Evolutionary conservation across 2,888 invertebrate species (phyloP), one percentile per base, ranked within the genome.

Genomic region (Eupithecia insigniata): DNA sequence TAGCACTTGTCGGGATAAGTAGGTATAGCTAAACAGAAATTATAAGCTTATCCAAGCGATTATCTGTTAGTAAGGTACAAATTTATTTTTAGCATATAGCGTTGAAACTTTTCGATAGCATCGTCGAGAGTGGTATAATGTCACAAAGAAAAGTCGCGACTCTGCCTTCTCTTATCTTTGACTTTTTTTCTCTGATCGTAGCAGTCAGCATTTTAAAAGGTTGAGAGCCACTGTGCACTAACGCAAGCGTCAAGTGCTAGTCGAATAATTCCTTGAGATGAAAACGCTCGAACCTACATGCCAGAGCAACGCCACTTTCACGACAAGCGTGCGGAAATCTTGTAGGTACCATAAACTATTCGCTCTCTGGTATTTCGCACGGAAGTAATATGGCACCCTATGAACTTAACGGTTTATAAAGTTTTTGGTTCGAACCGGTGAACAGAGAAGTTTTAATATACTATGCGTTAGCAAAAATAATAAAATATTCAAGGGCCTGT

Each of bases 251-350:
- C 34, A 64, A 72, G 66, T 62, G 26, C 34, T 30, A 70, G 72
- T 64, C 61, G 62, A 62, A 61, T 43, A 67, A 70, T 51, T 39
- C 10, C 36, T 51, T 39, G 43, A 30, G 66, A 67, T 69, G 51
- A 39, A 72, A 72, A 67, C 39, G 32, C 22, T 61, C 32, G 62
- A 70, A 39, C 65, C 62, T 28, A 30, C 30, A n/a, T n/a, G 61
- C 55, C 55, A 55, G 55, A 55, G 26, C 26, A 22, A 51, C 1
- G 55, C 69, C 28, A 51, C 65, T 73, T 51, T 30, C 46, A 8
- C 65, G 62, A 51, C 66, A 51, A 72, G 58, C 36, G 18, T 64
- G 66, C 46, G 64, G 66, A 71, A 71, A 67, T 69, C 71, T 71
- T 68, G 36, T 36, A 26, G 14, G 34, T 30, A 32, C 34, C 34